These are phyloP conservation scores for Coregonus sp. DNA, from an alignment of 2,797 vertebrate genomes.

Conservation along the genomic window DNA sequence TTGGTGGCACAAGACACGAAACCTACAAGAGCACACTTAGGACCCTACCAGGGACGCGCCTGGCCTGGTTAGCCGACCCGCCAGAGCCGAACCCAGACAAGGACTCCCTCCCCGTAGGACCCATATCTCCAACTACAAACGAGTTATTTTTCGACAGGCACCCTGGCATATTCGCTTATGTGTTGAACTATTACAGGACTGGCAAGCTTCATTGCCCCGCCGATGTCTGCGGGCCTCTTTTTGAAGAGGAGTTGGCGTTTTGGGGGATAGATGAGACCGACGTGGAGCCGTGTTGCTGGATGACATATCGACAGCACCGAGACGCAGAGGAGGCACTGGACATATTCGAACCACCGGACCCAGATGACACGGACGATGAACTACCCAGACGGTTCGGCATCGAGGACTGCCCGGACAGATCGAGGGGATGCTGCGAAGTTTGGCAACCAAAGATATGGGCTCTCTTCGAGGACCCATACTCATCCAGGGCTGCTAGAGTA, in stretches of 20 bases:
- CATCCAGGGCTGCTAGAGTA: conserved; percentile 92
- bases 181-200: conserved; percentile 97
- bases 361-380: conserved; percentile 79
- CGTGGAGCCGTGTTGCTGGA: conserved; percentile 99
- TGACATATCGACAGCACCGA: conserved; percentile 95
- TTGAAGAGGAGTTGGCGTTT: conserved; percentile 96
- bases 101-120: conserved; percentile 48
- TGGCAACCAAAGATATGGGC: conserved; percentile 94
- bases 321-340: conserved; percentile 97
- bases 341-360: conserved; percentile 91
- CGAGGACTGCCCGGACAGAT: conserved; percentile 83
- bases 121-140: conserved; percentile 51
- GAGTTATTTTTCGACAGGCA: conserved; percentile 97
- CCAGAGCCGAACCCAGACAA: conserved; percentile 76
- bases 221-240: conserved; percentile 96
- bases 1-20: conserved; percentile 95
- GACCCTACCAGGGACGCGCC: conserved; percentile 92
- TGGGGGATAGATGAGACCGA: conserved; percentile 99
- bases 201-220: conserved; percentile 98
- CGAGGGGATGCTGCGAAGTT: conserved; percentile 79
- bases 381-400: conserved; percentile 81
- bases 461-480: conserved; percentile 97
- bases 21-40: conserved; percentile 96
- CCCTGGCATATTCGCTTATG: conserved; percentile 95
- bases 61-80: conserved; percentile 91